Evolutionary conservation across 35 echinoderm and acorn worm genomes (phyloP).

Genomic region (Heliocidaris tuberculata): DNA sequence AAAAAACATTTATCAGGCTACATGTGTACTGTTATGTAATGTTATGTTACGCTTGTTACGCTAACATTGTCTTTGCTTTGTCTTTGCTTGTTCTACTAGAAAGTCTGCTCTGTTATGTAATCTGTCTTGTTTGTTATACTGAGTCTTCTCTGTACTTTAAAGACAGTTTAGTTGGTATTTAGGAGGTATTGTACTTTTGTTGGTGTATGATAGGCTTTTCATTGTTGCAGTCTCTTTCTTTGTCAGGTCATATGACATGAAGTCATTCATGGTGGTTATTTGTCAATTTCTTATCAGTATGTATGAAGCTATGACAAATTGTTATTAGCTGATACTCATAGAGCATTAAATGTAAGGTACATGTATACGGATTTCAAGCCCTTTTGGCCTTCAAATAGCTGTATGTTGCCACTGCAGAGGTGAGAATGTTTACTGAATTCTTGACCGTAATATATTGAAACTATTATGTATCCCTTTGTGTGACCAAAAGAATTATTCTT

Average conservation of each 20-base stretch:
- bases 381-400: background rate
- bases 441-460: background rate
- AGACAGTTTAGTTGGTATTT: background rate
- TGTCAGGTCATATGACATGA: background rate
- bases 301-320: background rate
- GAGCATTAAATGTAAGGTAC: background rate
- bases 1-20: conserved; percentile 4
- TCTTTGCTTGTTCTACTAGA: background rate
- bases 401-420: background rate
- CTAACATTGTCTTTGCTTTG: background rate
- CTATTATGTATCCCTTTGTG: background rate
- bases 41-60: background rate
- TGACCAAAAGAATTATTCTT: background rate
- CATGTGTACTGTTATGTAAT: background rate
- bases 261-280: background rate
- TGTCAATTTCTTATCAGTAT: background rate
- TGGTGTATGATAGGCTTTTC: background rate
- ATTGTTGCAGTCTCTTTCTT: conserved; percentile 10
- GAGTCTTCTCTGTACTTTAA: no score
- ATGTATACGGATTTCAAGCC: background rate
- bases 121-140: background rate
- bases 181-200: background rate
- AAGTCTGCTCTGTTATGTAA: background rate
- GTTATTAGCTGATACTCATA: background rate
- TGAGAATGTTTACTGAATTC: background rate